A percentile compares a stretch with the other conserved stretches of the same genome.
Evolutionary conservation across 2,888 invertebrate genomes (phyloP).

Genomic region (Eupithecia subfuscata): DNA sequence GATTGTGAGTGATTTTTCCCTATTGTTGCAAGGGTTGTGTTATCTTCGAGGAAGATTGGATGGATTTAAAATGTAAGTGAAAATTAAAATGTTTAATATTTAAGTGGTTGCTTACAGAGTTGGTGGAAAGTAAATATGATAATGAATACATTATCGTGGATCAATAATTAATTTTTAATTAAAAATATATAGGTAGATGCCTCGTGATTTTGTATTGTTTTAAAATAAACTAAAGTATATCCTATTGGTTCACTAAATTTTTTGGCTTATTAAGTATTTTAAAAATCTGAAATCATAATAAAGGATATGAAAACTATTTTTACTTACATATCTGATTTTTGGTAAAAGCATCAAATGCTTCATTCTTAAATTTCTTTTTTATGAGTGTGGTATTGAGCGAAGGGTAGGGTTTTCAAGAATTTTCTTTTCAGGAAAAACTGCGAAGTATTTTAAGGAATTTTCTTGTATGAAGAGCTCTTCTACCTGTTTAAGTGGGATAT

Average conservation of each 20-base stretch:
- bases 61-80: slow-evolving; percentile 39
- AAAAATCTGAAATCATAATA: not conserved
- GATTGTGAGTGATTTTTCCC: slow-evolving; percentile 30
- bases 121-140: not conserved
- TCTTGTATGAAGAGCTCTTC: slow-evolving; percentile 4
- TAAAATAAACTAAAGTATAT: not conserved
- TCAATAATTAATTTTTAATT: not conserved
- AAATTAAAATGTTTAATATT: not conserved
- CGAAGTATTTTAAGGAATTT: not conserved
- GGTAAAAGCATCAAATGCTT: not conserved
- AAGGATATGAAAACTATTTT: not conserved
- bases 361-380: not conserved
- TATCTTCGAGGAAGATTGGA: slow-evolving; percentile 2
- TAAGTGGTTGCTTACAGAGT: not conserved
- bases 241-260: not conserved
- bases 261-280: no score
- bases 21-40: slow-evolving; percentile 3
- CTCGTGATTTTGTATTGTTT: not conserved
- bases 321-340: not conserved
- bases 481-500: not conserved
- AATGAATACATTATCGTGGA: not conserved
- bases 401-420: slow-evolving; percentile 1
- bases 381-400: not conserved
- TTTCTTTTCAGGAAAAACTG: slow-evolving; percentile 2
- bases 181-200: not conserved